A percentile compares a stretch with the other conserved stretches of the same genome.
Evolutionary conservation across 2,797 vertebrate genomes (phyloP).

Genomic region (Clarias platycephalus): DNA sequence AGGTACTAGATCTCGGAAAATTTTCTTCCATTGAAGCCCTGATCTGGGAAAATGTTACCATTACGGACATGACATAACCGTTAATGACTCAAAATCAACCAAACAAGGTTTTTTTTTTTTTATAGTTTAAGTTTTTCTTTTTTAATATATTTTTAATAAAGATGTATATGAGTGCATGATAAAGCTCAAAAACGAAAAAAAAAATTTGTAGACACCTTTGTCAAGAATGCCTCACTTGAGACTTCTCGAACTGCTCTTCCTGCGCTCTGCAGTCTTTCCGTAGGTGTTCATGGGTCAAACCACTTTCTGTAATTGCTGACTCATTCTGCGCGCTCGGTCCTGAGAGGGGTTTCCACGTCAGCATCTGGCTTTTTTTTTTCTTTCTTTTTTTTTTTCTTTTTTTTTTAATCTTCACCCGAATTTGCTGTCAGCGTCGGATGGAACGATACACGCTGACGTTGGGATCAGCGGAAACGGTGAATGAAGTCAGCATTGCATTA

Average conservation of each 20-base stretch:
- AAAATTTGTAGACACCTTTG: no score
- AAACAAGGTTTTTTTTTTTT: background rate
- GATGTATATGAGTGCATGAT: no score
- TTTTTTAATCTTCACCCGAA: slow-evolving; percentile 45
- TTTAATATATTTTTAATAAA: background rate
- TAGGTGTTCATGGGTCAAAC: background rate
- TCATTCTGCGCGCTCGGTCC: slow-evolving; percentile 17
- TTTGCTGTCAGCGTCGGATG: slow-evolving; percentile 31
- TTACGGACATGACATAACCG: background rate
- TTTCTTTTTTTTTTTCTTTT: background rate
- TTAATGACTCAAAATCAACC: background rate
- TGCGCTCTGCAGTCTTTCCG: background rate
- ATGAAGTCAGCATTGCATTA: slow-evolving; percentile 50
- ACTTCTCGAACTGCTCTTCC: background rate
- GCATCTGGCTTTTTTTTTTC: slow-evolving; percentile 33
- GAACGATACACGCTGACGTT: slow-evolving; percentile 31
- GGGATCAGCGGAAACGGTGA: slow-evolving; percentile 51
- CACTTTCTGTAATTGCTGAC: slow-evolving; percentile 32
- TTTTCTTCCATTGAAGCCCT: background rate
- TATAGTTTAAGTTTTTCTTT: background rate
- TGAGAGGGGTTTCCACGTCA: slow-evolving; percentile 34
- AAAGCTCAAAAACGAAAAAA: background rate
- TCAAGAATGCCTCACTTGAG: background rate
- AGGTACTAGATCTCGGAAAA: background rate
- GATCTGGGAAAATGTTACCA: background rate